These are phyloP conservation scores for Melanogrammus aeglefinus DNA, from an alignment of 2,797 vertebrate species.

Conservation along the genomic window DNA sequence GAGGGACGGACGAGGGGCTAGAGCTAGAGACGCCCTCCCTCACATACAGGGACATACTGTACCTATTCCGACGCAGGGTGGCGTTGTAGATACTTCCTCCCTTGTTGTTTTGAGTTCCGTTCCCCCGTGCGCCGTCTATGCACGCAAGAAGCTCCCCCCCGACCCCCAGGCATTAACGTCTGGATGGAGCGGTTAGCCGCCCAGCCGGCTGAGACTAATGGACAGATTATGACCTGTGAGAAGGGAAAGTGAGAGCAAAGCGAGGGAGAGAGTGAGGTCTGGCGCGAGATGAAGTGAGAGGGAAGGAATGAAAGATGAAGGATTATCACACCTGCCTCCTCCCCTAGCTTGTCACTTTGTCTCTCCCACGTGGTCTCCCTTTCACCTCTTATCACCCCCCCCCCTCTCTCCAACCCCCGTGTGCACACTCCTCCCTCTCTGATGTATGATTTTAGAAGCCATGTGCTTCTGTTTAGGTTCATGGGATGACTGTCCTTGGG, in stretches of 20 bases:
- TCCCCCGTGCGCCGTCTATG: conserved; percentile 49
- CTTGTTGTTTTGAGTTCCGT: conserved; percentile 17
- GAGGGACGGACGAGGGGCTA: neutral
- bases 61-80: conserved; percentile 1
- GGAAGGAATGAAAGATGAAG: conserved; percentile 29
- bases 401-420: neutral
- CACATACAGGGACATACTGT: neutral
- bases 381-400: conserved; percentile 7
- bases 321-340: conserved; percentile 47
- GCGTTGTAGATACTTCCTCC: conserved; percentile 39
- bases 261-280: neutral
- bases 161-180: conserved; percentile 42
- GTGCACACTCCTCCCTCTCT: conserved; percentile 2
- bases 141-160: conserved; percentile 45
- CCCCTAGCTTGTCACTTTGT: conserved; percentile 8
- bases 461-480: no score
- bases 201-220: conserved; percentile 60
- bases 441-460: no score
- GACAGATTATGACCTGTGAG: conserved; percentile 59
- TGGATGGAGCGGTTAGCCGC: conserved; percentile 60
- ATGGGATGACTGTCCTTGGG: no score
- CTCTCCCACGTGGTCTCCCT: no score
- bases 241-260: neutral
- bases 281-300: conserved; percentile 1
- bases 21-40: neutral